phyloP scores from a whole-genome alignment of 2,797 vertebrate genomes.

The Streptopelia turtur region DNA sequence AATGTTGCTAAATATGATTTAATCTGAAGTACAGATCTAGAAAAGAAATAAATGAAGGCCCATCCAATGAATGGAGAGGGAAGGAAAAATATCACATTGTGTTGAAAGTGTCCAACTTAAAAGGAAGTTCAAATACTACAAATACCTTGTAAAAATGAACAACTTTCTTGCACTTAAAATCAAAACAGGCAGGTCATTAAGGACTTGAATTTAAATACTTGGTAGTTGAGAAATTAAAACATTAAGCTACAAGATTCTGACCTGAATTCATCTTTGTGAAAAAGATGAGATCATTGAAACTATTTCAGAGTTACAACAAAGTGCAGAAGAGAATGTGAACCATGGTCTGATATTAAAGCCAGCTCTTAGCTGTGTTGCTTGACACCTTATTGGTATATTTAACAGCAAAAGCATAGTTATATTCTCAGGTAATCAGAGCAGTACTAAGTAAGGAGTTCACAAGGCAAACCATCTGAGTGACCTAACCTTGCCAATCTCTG shows the following conservation, averaged over 20 bases:
- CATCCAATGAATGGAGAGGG: not conserved
- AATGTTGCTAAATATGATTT: not conserved
- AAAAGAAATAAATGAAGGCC: not conserved
- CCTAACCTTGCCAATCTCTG: not conserved
- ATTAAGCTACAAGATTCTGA: not conserved
- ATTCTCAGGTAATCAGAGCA: not conserved
- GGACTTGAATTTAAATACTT: not conserved
- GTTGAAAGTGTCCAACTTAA: not conserved
- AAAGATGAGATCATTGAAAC: not conserved
- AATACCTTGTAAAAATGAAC: not conserved
- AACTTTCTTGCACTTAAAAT: not conserved
- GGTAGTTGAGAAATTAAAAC: not conserved
- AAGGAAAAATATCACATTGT: not conserved
- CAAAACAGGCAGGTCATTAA: not conserved
- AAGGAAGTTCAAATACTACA: conserved; percentile 3
- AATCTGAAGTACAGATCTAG: conserved; percentile 12
- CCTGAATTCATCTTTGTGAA: not conserved
- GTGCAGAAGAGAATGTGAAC: not conserved
- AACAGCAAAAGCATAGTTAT: not conserved
- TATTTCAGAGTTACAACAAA: not conserved
- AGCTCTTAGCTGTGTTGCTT: not conserved
- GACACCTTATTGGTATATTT: not conserved
- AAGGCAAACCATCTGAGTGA: not conserved
- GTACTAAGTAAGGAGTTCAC: not conserved
- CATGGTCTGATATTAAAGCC: not conserved